These are phyloP conservation scores for Hyposoter didymator DNA, from an alignment of 2,888 invertebrate species.

Conservation along the genomic window DNA sequence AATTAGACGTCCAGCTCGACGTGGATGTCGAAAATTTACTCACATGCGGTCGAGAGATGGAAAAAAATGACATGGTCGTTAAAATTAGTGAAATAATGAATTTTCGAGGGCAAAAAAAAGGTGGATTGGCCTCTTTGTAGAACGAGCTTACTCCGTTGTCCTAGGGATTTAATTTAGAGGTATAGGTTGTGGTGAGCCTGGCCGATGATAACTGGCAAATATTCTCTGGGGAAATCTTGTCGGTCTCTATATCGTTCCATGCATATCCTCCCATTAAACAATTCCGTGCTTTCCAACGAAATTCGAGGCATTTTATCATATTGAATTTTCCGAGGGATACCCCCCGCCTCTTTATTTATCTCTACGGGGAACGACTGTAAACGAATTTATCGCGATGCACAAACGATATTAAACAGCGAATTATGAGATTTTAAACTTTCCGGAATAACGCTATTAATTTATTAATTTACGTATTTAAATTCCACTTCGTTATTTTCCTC, in stretches of 20 bases:
- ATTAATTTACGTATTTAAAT: background rate
- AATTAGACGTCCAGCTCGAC: background rate
- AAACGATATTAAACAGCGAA: background rate
- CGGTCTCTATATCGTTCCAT: slow-evolving; percentile 14
- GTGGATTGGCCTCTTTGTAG: background rate
- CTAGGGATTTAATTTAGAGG: slow-evolving; percentile 18
- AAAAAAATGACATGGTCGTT: background rate
- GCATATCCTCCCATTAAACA: background rate
- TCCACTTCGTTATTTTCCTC: background rate
- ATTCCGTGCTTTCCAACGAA: background rate
- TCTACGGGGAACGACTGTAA: background rate
- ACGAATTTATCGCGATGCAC: background rate
- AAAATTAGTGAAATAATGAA: background rate
- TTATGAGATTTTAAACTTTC: background rate
- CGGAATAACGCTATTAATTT: background rate
- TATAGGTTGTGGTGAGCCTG: slow-evolving; percentile 4
- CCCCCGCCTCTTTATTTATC: background rate
- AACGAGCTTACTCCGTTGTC: background rate
- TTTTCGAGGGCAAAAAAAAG: background rate
- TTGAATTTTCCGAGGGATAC: slow-evolving; percentile 9
- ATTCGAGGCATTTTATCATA: slow-evolving; percentile 31
- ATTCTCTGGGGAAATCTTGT: slow-evolving; percentile 42
- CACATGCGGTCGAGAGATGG: background rate
- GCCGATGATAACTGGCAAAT: slow-evolving; percentile 43
- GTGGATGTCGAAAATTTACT: background rate